Percentiles rank a stretch among this genome's conserved stretches.
These are phyloP conservation scores for Lasioglossum oenotherae DNA, from an alignment of 2,888 invertebrate species.

Conservation along the genomic window DNA sequence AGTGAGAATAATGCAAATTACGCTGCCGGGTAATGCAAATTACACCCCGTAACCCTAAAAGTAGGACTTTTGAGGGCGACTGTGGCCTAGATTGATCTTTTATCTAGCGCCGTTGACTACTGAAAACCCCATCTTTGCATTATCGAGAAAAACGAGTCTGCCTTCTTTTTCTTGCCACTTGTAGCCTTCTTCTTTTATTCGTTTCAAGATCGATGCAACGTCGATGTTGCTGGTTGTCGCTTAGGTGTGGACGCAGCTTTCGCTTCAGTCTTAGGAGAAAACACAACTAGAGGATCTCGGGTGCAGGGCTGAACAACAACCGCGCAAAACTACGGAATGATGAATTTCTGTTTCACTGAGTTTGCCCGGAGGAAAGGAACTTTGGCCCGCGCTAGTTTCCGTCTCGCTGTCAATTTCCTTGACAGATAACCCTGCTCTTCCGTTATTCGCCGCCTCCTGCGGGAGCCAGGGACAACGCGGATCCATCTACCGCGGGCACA, in stretches of 20 bases:
- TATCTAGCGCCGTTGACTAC: too few relatives aligned
- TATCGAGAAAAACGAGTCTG: too few relatives aligned
- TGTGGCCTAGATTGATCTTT: too few relatives aligned
- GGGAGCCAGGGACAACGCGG: constrained; percentile 28
- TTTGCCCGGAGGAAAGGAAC: constrained; percentile 44
- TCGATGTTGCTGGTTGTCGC: not conserved
- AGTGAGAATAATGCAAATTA: too few relatives aligned
- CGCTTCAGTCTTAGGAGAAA: not conserved
- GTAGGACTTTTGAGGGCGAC: too few relatives aligned
- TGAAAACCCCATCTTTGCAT: too few relatives aligned
- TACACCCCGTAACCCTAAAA: too few relatives aligned
- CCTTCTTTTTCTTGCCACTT: too few relatives aligned
- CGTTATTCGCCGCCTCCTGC: constrained; percentile 45
- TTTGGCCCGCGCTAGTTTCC: constrained; percentile 14
- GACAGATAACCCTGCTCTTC: constrained; percentile 55
- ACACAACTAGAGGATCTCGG: not conserved
- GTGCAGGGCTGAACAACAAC: not conserved
- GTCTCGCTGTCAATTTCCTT: constrained; percentile 65
- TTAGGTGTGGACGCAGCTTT: not conserved
- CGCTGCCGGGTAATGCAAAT: too few relatives aligned
- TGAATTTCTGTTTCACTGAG: constrained; percentile 41
- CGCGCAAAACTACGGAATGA: constrained; percentile 28
- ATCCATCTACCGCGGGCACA: constrained; percentile 31
- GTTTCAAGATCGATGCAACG: not conserved
- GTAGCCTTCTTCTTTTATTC: too few relatives aligned